phyloP scores from a whole-genome alignment of 2,113 vertebrate genomes.

The Ptychochromis oligacanthus region DNA sequence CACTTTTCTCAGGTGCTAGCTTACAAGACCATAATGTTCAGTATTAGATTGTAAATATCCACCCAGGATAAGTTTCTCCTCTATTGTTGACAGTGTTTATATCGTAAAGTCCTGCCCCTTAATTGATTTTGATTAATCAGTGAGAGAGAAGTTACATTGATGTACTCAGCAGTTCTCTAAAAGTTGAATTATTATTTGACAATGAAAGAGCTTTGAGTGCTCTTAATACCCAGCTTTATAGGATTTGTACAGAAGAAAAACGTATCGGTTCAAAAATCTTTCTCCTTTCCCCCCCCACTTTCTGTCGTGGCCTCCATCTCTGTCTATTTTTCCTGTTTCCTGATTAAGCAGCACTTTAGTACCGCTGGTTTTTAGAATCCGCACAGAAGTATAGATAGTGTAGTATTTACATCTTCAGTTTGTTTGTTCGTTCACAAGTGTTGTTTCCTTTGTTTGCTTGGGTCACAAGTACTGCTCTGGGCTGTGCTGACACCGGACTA shows the following conservation, averaged over 20 bases:
- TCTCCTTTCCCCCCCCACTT: neutral
- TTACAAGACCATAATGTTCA: neutral
- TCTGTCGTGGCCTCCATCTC: neutral
- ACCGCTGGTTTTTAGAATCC: constrained; percentile 83
- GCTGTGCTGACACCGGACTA: constrained; percentile 84
- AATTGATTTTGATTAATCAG: neutral
- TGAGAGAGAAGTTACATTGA: neutral
- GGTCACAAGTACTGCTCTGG: constrained; percentile 85
- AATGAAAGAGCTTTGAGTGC: neutral
- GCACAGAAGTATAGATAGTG: constrained; percentile 80
- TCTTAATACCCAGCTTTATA: neutral
- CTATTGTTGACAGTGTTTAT: neutral
- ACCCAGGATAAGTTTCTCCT: neutral
- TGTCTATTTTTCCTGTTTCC: neutral
- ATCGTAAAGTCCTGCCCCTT: neutral
- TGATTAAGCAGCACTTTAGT: constrained; percentile 66
- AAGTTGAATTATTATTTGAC: neutral
- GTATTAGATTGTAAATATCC: neutral
- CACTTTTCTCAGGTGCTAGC: fast-evolving
- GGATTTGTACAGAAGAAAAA: neutral
- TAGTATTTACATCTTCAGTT: constrained; percentile 83
- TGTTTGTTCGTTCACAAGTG: constrained; percentile 87
- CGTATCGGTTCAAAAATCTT: neutral
- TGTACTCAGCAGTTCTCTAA: neutral
- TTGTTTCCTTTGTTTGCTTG: constrained; percentile 88